Evolutionary conservation across 2,113 vertebrate genomes (phyloP), one percentile per base, ranked within the genome.

Genomic region (Urocynchramus pylzowi): DNA sequence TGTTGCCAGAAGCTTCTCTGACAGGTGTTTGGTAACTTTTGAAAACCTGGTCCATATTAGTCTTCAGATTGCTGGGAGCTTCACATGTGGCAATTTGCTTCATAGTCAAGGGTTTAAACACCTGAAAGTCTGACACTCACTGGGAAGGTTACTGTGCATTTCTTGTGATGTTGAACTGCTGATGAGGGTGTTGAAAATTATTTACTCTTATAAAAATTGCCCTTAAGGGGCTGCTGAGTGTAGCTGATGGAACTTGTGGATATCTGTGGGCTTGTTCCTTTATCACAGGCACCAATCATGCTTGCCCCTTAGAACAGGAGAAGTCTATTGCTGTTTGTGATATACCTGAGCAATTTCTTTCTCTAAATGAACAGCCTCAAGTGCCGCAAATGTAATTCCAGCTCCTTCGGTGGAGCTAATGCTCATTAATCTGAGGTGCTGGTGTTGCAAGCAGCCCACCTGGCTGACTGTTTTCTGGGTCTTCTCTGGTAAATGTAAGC

Each of bases 251-350:
- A 35, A 27, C 37, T 37, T 76, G 61, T 27, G 71, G 35, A 3
- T 41, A 52, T 19, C 35, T 53, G 16, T 24, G 41, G 27, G 4
- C 21, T 76, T 39, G 19, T 2, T 84, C 60, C 21, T 47, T 47
- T 16, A 13, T 39, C n/a, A 3, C 33, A 50, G 44, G 10, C n/a
- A 50, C 45, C 5, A 2, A 0, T 61, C 23, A 5, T 7, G 0
- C 27, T 71, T 79, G 37, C 47, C 7, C 13, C 35, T 54, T n/a
- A 53, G 65, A 82, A 27, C 10, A 21, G 54, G 16, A 52, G 56
- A 54, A 57, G 26, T 24, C 54, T 44, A 13, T 67, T 87, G 30
- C 41, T 94, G 45, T 71, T 45, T 81, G 35, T 45, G 39, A 27
- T 70, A 8, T 3, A n/a, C 8, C 42, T 44, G 49, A 21, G 71